phyloP scores from a whole-genome alignment of 2,888 invertebrate species.

The Drosophila fulvimacula region DNA sequence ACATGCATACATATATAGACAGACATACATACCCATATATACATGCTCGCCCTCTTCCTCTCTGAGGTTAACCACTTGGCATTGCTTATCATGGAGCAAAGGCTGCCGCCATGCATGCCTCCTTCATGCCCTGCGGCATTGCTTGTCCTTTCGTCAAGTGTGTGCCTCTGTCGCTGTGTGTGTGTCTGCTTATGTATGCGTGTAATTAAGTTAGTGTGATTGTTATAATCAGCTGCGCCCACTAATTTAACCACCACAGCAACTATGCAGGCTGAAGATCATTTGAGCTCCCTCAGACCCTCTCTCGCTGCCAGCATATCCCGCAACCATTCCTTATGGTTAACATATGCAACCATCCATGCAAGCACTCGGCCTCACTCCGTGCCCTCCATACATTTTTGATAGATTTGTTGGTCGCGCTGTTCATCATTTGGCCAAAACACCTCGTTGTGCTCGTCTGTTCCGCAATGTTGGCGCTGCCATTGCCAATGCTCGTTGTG shows the following conservation, averaged over 20 bases:
- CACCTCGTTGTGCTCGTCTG: conserved; percentile 6
- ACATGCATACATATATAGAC: neutral
- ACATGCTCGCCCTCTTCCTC: neutral
- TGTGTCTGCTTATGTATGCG: conserved; percentile 59
- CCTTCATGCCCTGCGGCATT: conserved; percentile 62
- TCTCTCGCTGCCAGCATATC: neutral
- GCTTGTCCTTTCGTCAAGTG: conserved; percentile 18
- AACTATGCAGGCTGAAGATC: conserved; percentile 6
- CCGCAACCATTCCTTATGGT: too few species aligned
- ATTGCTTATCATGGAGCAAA: conserved; percentile 64
- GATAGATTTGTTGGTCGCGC: conserved; percentile 44
- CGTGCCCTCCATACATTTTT: conserved; percentile 29
- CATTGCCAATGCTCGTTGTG: conserved; percentile 29
- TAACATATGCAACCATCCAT: conserved; percentile 1
- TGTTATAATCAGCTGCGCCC: conserved; percentile 51
- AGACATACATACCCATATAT: neutral
- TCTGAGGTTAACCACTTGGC: conserved; percentile 69
- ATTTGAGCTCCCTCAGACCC: neutral
- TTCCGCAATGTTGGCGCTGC: conserved; percentile 37
- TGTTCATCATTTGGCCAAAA: conserved; percentile 11
- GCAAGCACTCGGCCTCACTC: neutral
- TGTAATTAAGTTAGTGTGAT: conserved; percentile 69
- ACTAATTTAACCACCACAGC: neutral
- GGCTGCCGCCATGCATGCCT: conserved; percentile 51
- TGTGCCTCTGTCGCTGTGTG: neutral